Conservation (phyloP, 1,140 invertebrate genomes). For the Brachionus koreanus region DNA sequence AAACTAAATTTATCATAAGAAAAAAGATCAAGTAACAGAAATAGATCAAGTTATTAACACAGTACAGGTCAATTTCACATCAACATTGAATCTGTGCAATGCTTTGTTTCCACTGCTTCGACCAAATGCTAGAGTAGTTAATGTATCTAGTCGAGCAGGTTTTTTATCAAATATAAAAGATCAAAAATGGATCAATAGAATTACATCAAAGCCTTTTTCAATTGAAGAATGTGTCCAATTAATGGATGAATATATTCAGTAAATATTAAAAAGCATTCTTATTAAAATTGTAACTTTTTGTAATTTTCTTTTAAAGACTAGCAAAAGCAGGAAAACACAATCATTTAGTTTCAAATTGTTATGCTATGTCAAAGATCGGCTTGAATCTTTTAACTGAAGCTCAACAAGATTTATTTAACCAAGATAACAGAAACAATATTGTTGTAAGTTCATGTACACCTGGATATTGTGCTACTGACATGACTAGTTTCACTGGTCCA, state of each 20-base stretch:
- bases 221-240: not conserved
- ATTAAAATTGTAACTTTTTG: too few relatives aligned
- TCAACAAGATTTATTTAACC: slow-evolving; percentile 65
- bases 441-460: slow-evolving; percentile 65
- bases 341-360: slow-evolving; percentile 62
- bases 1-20: slow-evolving; percentile 59
- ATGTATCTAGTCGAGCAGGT: slow-evolving; percentile 36
- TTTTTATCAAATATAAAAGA: not conserved
- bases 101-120: not conserved
- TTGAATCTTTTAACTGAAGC: slow-evolving; percentile 64
- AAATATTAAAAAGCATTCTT: not conserved
- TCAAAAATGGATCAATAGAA: not conserved
- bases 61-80: not conserved
- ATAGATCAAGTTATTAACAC: not conserved
- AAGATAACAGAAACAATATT: slow-evolving; percentile 61
- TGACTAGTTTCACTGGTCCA: slow-evolving; percentile 67
- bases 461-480: slow-evolving; percentile 70
- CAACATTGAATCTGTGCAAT: not conserved
- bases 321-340: slow-evolving; percentile 61
- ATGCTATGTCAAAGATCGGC: slow-evolving; percentile 68
- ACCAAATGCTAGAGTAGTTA: slow-evolving; percentile 38
- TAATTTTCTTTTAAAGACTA: slow-evolving; percentile 56
- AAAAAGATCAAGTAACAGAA: not conserved
- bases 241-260: slow-evolving; percentile 27
- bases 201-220: not conserved